phyloP scores from a whole-genome alignment of 1,140 invertebrate genomes.

The Pomacea maculata region DNA sequence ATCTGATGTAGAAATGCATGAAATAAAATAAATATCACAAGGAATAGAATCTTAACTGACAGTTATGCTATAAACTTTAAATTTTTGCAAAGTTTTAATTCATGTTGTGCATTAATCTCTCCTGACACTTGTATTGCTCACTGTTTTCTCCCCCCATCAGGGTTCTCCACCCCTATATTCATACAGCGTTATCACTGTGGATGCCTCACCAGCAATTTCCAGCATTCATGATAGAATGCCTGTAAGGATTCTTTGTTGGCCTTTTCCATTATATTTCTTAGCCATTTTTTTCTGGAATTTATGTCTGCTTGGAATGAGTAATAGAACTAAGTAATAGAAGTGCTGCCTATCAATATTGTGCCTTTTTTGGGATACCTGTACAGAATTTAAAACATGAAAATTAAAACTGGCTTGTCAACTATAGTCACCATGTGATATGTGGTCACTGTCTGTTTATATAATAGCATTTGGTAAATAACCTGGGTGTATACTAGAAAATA shows the following conservation, averaged over 20 bases:
- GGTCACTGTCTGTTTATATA: too few relatives aligned
- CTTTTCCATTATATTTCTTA: not conserved
- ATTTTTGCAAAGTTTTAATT: too few relatives aligned
- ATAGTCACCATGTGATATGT: too few relatives aligned
- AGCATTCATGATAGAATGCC: conserved; percentile 85
- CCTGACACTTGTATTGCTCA: not conserved
- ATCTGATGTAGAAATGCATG: not conserved
- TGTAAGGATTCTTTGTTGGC: conserved; percentile 41
- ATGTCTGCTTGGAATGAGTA: too few relatives aligned
- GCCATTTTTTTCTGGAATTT: too few relatives aligned
- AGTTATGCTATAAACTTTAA: not conserved
- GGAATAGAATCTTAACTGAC: not conserved
- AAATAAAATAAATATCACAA: not conserved
- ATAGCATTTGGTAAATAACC: too few relatives aligned
- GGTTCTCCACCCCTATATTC: conserved; percentile 74
- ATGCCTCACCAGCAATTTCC: conserved; percentile 74
- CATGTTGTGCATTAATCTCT: not conserved
- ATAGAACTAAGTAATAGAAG: too few relatives aligned
- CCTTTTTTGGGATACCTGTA: too few relatives aligned
- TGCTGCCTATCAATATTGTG: too few relatives aligned
- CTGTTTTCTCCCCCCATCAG: conserved; percentile 42
- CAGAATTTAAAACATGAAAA: too few relatives aligned
- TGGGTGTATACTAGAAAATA: too few relatives aligned
- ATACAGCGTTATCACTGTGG: conserved; percentile 82
- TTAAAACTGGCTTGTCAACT: too few relatives aligned